Conservation (phyloP, 2,797 vertebrate species). For the Pangasius sanitwongsei region DNA sequence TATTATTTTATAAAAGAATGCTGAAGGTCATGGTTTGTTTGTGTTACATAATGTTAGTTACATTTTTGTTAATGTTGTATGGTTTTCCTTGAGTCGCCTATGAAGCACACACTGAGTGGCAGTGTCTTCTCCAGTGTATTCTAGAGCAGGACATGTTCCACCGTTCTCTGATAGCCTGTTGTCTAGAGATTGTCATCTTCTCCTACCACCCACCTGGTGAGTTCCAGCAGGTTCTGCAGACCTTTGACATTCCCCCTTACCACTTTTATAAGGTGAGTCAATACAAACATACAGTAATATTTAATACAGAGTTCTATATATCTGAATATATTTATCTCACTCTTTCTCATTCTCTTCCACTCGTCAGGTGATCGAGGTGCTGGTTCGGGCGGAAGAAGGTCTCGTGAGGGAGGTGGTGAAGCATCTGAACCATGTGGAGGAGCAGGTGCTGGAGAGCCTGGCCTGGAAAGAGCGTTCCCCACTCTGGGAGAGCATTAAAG, state of each 20-base stretch:
- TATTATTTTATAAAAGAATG: neutral
- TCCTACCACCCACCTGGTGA: constrained; percentile 89
- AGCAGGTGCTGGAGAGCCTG: constrained; percentile 91
- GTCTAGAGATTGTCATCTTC: constrained; percentile 89
- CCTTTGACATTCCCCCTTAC: constrained; percentile 88
- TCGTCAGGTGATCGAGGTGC: constrained; percentile 91
- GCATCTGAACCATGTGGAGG: constrained; percentile 93
- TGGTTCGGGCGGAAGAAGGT: constrained; percentile 93
- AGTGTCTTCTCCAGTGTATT: constrained; percentile 75
- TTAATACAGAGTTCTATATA: neutral
- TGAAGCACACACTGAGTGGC: neutral
- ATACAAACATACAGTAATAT: neutral
- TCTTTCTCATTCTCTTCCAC: constrained; percentile 48
- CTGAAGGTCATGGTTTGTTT: neutral
- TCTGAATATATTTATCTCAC: neutral
- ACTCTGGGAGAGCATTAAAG: constrained; percentile 78
- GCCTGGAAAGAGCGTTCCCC: constrained; percentile 87
- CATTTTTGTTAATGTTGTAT: neutral
- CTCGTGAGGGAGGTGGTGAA: constrained; percentile 97
- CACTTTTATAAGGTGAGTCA: constrained; percentile 92
- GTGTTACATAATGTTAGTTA: neutral
- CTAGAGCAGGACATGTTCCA: constrained; percentile 93
- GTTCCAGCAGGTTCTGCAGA: constrained; percentile 81
- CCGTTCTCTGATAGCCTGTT: constrained; percentile 87
- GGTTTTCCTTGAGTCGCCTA: neutral